Base-by-base conservation (phyloP, 2,113 vertebrate genomes). In the Python bivittatus region DNA sequence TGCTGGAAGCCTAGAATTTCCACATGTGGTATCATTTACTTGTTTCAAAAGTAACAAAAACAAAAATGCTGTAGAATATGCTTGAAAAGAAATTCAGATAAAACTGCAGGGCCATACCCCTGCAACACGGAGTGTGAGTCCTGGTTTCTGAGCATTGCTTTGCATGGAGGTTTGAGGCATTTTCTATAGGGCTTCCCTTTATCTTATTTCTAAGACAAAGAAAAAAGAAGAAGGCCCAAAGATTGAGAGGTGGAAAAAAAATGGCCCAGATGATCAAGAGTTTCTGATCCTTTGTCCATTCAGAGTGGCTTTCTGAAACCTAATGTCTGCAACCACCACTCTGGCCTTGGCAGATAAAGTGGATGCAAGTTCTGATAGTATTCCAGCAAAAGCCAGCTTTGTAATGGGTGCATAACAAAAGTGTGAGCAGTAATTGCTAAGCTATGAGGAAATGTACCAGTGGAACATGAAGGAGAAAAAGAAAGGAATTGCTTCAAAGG, bases 1-100 rank as follows among this genome's bases (percentile, higher is more conserved):
- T 91, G 38, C 60, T 95, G 95, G 86, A 94, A 97, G 17, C 48
- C 0, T 0, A 86, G 87, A n/a, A 84, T 89, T 94, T 85, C 91
- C 60, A 90, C 92, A 91, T 86, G 29, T 90, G 84, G 54, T 85
- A 94, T 52, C 11, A 1, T 90, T 95, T 93, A 92, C 64, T 89
- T 27, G 86, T 94, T 90, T 57, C 53, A 95, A 93, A 93, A 0
- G 0, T 29, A 1, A 10, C 53, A 89, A 88, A 93, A 91, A 93
- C 10, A 48, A 94, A 92, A 33, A 0, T 0, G 23, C 33, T 88
- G 56, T 38, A 88, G 79, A 27, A n/a, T 60, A 53, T 25, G 42
- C 38, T 84, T 68, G 88, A 89, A 79, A 88, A 0, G 22, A 0
- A 89, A 20, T 61, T 17, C 92, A 94, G 91, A 64, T 84, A 52